Percentiles rank a stretch among this genome's conserved stretches.
Evolutionary conservation across 2,113 vertebrate species (phyloP).

Genomic region (Leptodactylus fuscus): DNA sequence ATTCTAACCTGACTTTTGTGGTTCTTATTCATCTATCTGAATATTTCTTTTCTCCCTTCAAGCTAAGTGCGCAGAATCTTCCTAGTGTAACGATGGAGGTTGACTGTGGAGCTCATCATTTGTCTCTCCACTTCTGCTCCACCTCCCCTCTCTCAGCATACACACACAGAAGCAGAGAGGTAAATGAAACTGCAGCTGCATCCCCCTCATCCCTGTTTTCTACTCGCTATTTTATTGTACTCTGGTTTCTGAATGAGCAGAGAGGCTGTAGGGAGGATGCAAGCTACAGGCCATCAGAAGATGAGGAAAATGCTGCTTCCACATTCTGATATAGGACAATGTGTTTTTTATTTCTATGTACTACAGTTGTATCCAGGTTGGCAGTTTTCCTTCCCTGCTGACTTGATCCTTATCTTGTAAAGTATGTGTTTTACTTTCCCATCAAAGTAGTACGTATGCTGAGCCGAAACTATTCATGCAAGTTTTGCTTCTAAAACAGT

Average conservation of each 20-base stretch:
- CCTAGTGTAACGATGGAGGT: no score
- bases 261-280: not conserved
- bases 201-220: not conserved
- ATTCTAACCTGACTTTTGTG: no score
- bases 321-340: not conserved
- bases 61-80: no score
- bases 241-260: not conserved
- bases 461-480: not conserved
- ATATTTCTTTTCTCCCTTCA: no score
- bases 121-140: not conserved
- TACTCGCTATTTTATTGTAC: not conserved
- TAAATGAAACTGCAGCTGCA: not conserved
- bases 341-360: not conserved
- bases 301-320: not conserved
- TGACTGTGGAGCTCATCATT: no score
- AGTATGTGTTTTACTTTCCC: conserved; percentile 1
- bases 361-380: not conserved
- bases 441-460: conserved; percentile 23
- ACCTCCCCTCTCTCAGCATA: not conserved
- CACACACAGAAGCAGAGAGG: not conserved
- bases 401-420: not conserved
- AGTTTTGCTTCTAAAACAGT: conserved; percentile 56
- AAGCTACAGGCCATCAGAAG: no score
- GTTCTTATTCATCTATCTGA: no score
- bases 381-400: not conserved